Evolutionary conservation across 2,797 vertebrate genomes (phyloP).

Genomic region (Gobionotothen gibberifrons): DNA sequence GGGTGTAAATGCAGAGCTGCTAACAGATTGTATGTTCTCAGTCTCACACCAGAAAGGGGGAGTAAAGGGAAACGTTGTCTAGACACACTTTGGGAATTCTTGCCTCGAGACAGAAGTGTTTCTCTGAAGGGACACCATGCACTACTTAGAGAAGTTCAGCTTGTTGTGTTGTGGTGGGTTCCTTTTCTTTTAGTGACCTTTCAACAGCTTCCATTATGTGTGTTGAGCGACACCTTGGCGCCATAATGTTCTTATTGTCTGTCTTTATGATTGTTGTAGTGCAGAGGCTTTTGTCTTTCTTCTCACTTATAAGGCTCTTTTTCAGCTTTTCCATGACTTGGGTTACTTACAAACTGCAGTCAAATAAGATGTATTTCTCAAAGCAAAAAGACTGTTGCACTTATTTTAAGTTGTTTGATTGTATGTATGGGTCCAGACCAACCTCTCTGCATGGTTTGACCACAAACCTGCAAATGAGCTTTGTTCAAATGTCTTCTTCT

Average conservation of each 20-base stretch:
- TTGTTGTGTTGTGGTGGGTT: neutral
- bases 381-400: too few relatives aligned
- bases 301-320: neutral
- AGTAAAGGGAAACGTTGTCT: slow-evolving; percentile 49
- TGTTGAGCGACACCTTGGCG: slow-evolving; percentile 5
- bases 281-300: neutral
- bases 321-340: neutral
- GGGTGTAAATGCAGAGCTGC: slow-evolving; percentile 79
- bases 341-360: too few relatives aligned
- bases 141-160: neutral
- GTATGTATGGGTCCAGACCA: too few relatives aligned
- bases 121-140: neutral
- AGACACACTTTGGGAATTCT: slow-evolving; percentile 38
- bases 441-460: too few relatives aligned
- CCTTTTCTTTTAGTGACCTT: neutral
- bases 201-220: slow-evolving; percentile 1
- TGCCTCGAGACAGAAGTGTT: slow-evolving; percentile 24
- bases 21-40: slow-evolving; percentile 71
- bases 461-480: too few relatives aligned
- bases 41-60: slow-evolving; percentile 70
- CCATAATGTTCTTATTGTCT: neutral
- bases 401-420: too few relatives aligned
- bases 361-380: too few relatives aligned
- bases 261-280: neutral
- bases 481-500: too few relatives aligned